Conservation (phyloP, 2,888 invertebrate species). For the Volucella bombylans region DNA sequence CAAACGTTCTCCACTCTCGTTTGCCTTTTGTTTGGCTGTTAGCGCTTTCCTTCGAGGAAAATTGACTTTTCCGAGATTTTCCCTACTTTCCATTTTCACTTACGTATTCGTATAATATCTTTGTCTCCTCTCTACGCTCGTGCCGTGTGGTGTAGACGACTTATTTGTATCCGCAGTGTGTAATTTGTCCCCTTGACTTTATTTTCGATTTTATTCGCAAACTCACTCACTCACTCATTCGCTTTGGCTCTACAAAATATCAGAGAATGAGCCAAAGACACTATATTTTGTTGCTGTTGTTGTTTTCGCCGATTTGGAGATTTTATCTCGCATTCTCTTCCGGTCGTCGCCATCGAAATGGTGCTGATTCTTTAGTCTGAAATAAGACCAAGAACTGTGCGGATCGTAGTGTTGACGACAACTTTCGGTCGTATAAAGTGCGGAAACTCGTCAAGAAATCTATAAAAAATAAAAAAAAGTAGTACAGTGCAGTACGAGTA, state of each 20-base stretch:
- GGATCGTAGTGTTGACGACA: slow-evolving; percentile 28
- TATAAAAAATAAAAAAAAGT: slow-evolving; percentile 29
- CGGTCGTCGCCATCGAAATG: slow-evolving; percentile 44
- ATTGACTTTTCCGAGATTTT: slow-evolving; percentile 42
- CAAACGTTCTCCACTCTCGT: background rate
- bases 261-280: slow-evolving; percentile 1
- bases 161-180: background rate
- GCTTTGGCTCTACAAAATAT: slow-evolving; percentile 10
- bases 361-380: slow-evolving; percentile 51
- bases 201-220: slow-evolving; percentile 62
- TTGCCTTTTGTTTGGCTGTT: background rate
- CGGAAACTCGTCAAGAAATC: background rate
- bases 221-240: slow-evolving; percentile 38
- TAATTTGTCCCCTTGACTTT: slow-evolving; percentile 46
- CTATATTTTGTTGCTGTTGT: background rate
- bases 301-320: slow-evolving; percentile 50
- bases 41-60: slow-evolving; percentile 12
- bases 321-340: slow-evolving; percentile 58
- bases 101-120: slow-evolving; percentile 7
- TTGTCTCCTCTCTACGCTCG: slow-evolving; percentile 20
- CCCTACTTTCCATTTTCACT: slow-evolving; percentile 35
- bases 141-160: background rate
- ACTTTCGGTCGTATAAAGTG: no score
- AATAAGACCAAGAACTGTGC: slow-evolving; percentile 50
- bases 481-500: slow-evolving; percentile 33